These are phyloP conservation scores for Caenorhabditis plicata DNA, from an alignment of 2,888 invertebrate species.

Conservation along the genomic window DNA sequence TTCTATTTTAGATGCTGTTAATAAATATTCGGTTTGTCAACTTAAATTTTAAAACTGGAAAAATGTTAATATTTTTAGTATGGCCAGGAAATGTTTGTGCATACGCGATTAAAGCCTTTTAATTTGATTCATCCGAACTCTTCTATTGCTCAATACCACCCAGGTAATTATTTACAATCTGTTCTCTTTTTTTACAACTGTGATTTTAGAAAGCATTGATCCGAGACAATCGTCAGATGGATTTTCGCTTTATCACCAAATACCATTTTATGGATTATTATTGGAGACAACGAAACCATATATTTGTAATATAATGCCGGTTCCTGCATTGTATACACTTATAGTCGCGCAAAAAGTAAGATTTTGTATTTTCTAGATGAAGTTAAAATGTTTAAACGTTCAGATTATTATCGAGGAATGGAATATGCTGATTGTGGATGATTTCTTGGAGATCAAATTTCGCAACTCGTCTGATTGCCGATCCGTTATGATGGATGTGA, in stretches of 20 bases:
- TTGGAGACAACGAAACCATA: conserved; percentile 61
- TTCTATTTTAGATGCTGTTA: conserved; percentile 89
- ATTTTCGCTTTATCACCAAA: conserved; percentile 41
- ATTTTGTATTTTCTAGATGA: background rate
- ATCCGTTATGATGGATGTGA: conserved; percentile 23
- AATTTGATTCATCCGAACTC: conserved; percentile 59
- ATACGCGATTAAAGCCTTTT: conserved; percentile 56
- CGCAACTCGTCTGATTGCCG: conserved; percentile 21
- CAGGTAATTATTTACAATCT: no score
- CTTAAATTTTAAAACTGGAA: background rate
- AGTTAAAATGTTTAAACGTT: background rate
- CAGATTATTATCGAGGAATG: conserved; percentile 24
- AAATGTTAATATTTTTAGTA: conserved; percentile 24
- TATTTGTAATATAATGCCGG: conserved; percentile 49
- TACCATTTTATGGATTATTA: conserved; percentile 54
- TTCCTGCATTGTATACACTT: conserved; percentile 37
- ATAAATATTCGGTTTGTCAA: conserved; percentile 77
- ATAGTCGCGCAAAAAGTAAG: conserved; percentile 44
- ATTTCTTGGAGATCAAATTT: conserved; percentile 42
- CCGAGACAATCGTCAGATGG: conserved; percentile 25
- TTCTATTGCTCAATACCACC: conserved; percentile 52
- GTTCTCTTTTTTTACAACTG: no score
- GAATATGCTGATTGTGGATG: conserved; percentile 30
- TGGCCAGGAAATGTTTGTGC: conserved; percentile 60
- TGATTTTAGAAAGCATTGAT: conserved; percentile 46